Conservation (phyloP, 2,888 invertebrate species). For the Melanargia galathea region DNA sequence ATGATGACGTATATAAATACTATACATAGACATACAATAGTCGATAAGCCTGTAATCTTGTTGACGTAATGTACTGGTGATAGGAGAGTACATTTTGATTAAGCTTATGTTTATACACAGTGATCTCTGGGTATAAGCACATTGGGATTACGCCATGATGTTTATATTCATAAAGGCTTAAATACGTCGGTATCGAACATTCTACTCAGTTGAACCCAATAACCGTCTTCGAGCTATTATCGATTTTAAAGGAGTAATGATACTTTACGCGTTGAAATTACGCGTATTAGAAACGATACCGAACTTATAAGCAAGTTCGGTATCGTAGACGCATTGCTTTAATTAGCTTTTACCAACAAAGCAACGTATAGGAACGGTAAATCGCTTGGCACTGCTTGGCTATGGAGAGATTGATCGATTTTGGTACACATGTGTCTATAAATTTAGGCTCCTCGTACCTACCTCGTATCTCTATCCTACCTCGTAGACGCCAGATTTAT, state of each 20-base stretch:
- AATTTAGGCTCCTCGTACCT: background rate
- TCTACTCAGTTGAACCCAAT: background rate
- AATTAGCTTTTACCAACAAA: background rate
- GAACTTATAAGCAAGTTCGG: background rate
- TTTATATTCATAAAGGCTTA: background rate
- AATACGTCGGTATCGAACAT: background rate
- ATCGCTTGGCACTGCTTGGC: background rate
- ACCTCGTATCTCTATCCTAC: no score
- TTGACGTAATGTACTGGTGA: background rate
- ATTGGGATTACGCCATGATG: background rate
- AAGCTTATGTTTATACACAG: background rate
- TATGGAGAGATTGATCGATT: background rate
- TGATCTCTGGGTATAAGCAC: background rate
- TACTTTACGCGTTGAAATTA: no score
- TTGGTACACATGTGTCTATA: background rate
- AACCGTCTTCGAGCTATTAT: background rate
- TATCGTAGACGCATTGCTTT: background rate
- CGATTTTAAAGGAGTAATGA: no score
- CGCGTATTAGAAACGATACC: no score
- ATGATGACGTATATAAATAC: no score
- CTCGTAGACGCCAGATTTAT: background rate
- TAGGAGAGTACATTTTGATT: background rate
- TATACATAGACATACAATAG: no score
- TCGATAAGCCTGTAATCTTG: background rate
- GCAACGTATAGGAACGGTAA: background rate